Conservation (phyloP, 1,140 invertebrate species). For the Polypedilum vanderplanki region DNA sequence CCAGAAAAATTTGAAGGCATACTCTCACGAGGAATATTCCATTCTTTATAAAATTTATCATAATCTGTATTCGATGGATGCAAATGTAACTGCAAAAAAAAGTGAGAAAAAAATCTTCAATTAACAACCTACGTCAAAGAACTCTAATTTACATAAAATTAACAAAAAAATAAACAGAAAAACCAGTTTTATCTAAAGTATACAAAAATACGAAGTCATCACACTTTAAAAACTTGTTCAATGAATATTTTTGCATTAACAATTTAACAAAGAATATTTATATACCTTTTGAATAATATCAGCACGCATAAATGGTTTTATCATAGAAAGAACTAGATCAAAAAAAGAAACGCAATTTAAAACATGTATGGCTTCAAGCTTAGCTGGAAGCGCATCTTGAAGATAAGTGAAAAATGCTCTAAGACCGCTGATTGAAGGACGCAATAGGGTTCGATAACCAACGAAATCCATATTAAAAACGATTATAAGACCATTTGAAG, state of each 20-base stretch:
- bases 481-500: constrained; percentile 51
- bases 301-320: constrained; percentile 57
- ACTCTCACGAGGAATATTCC: constrained; percentile 43
- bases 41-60: constrained; percentile 42
- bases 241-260: neutral
- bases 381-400: constrained; percentile 54
- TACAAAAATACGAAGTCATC: neutral
- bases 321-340: constrained; percentile 53
- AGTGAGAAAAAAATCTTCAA: neutral
- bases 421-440: constrained; percentile 45
- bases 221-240: neutral
- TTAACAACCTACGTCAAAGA: neutral
- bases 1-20: constrained; percentile 48
- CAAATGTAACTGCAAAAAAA: constrained; percentile 43
- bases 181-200: neutral
- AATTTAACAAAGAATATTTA: no score
- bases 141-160: neutral
- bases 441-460: constrained; percentile 50
- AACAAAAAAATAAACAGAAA: neutral
- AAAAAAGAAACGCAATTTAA: constrained; percentile 56
- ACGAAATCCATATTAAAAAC: constrained; percentile 57
- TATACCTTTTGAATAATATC: constrained; percentile 56
- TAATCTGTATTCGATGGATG: constrained; percentile 41
- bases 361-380: constrained; percentile 55
- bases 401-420: constrained; percentile 46